These are phyloP conservation scores for Amblyraja radiata DNA, from an alignment of 2,797 vertebrate species.

Conservation along the genomic window DNA sequence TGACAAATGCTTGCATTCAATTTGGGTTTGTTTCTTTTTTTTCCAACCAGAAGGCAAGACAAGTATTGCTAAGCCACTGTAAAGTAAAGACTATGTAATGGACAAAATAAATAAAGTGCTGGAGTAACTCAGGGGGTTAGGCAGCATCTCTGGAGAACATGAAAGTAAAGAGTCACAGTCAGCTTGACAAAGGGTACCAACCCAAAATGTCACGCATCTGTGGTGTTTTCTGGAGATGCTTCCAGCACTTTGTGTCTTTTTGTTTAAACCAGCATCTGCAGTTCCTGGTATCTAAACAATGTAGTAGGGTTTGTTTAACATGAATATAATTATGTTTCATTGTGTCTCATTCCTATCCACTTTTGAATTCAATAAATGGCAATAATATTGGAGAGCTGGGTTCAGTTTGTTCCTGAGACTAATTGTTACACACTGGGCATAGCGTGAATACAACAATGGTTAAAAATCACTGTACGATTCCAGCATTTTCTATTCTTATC, in stretches of 20 bases:
- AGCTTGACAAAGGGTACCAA: too few species aligned
- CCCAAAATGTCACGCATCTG: too few species aligned
- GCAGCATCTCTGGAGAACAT: too few species aligned
- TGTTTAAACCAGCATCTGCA: too few species aligned
- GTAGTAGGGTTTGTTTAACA: background rate
- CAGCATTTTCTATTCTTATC: too few species aligned
- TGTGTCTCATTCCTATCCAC: background rate
- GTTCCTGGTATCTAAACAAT: too few species aligned
- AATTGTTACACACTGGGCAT: background rate
- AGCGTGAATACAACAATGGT: background rate
- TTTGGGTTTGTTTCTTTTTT: background rate
- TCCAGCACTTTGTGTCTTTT: too few species aligned
- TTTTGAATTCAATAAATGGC: background rate
- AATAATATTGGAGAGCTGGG: background rate
- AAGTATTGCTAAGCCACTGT: background rate
- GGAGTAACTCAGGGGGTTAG: too few species aligned
- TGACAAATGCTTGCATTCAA: background rate
- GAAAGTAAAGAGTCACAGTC: too few species aligned
- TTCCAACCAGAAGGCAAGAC: background rate
- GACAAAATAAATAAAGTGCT: too few species aligned
- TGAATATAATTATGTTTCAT: background rate
- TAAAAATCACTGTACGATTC: background rate
- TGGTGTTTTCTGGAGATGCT: too few species aligned
- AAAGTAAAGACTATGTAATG: background rate
- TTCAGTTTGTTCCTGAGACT: background rate